Conservation (phyloP, 2,113 vertebrate species). For the Salvelinus fontinalis region DNA sequence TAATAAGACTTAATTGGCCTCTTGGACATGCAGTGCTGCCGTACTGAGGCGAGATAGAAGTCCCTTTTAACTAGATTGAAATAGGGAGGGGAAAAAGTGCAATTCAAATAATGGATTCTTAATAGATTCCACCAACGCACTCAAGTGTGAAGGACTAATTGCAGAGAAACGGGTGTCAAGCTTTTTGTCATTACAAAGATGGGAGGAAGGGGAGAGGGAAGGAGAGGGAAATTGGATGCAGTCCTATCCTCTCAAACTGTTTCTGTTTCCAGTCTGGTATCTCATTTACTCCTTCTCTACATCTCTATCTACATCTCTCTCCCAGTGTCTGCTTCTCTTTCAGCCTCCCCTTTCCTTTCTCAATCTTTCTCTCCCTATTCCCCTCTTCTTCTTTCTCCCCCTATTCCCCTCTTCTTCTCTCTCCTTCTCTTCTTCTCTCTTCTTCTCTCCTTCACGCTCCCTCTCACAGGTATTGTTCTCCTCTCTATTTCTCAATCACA, state of each 20-base stretch:
- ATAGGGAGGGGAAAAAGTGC: constrained; percentile 34
- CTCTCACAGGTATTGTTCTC: not conserved
- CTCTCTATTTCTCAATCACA: not conserved
- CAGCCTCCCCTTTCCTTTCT: not conserved
- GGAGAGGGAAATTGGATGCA: constrained; percentile 41
- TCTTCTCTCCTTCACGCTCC: not conserved
- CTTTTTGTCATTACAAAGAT: constrained; percentile 38
- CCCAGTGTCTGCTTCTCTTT: not conserved
- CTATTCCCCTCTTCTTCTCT: not conserved
- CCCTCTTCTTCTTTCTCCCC: not conserved
- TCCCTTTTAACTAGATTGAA: constrained; percentile 69
- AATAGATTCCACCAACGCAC: constrained; percentile 67
- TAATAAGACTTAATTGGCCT: constrained; percentile 66
- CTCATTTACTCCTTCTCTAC: not conserved
- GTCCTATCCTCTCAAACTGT: constrained; percentile 25
- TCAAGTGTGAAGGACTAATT: constrained; percentile 66
- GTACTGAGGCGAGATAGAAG: constrained; percentile 59
- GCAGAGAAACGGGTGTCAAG: constrained; percentile 50
- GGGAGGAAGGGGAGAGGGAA: constrained; percentile 42
- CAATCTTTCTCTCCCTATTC: not conserved
- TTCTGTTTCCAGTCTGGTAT: constrained; percentile 13
- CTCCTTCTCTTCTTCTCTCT: not conserved
- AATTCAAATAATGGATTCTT: constrained; percentile 75
- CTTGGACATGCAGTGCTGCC: constrained; percentile 62
- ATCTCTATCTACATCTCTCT: not conserved